Percentiles rank a stretch among this genome's conserved stretches.
phyloP scores from a whole-genome alignment of 2,113 vertebrate genomes.

The Dromiciops gliroides region DNA sequence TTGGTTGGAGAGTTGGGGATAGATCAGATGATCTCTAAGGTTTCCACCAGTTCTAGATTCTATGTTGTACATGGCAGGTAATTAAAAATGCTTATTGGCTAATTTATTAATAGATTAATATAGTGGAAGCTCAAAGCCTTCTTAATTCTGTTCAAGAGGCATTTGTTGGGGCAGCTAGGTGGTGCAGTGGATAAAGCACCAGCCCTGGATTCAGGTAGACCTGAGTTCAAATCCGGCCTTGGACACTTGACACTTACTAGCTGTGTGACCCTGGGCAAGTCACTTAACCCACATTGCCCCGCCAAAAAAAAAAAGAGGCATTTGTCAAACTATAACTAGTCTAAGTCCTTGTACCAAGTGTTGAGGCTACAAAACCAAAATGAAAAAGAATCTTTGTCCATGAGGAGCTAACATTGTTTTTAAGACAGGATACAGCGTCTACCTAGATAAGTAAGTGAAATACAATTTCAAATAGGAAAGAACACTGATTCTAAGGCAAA shows the following conservation, averaged over 20 bases:
- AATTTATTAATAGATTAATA: background rate
- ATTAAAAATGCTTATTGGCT: background rate
- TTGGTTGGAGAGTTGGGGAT: background rate
- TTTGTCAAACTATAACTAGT: background rate
- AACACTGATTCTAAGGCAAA: background rate
- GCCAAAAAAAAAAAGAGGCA: no score
- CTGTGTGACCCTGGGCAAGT: no score
- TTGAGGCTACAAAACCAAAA: background rate
- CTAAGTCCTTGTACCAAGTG: background rate
- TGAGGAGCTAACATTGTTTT: background rate
- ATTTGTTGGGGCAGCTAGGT: no score
- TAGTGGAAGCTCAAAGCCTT: background rate
- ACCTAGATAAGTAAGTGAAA: background rate
- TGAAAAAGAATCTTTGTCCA: background rate
- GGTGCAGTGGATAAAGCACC: no score
- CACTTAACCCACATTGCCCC: no score
- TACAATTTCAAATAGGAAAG: background rate
- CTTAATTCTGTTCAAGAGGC: background rate
- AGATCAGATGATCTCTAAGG: background rate
- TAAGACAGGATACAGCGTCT: background rate
- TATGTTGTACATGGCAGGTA: background rate
- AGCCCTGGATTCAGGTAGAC: no score
- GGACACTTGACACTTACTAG: no score
- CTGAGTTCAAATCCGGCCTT: no score
- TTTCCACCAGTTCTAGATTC: background rate